Conservation (phyloP, 2,113 vertebrate genomes). For the Gymnobelideus leadbeateri region DNA sequence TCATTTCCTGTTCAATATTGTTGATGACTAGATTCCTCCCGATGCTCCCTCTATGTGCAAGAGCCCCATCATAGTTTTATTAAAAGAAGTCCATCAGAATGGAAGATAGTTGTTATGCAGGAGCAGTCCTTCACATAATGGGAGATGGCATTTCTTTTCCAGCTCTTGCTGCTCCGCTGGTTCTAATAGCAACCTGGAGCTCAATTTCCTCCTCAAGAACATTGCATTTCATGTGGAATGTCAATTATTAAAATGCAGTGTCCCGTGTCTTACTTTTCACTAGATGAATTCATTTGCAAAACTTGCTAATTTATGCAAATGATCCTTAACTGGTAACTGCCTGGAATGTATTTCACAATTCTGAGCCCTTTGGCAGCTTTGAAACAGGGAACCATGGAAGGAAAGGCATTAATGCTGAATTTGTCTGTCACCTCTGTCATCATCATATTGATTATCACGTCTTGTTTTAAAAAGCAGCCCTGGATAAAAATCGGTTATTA, state of each 20-base stretch:
- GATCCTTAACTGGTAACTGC: slow-evolving; percentile 86
- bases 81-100: slow-evolving; percentile 90
- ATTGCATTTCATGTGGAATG: slow-evolving; percentile 90
- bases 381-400: slow-evolving; percentile 59
- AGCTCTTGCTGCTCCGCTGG: slow-evolving; percentile 88
- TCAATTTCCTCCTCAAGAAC: slow-evolving; percentile 91
- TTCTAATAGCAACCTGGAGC: slow-evolving; percentile 93
- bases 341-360: slow-evolving; percentile 80
- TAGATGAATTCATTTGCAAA: slow-evolving; percentile 90
- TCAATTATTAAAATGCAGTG: slow-evolving; percentile 91
- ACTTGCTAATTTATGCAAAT: slow-evolving; percentile 91
- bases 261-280: slow-evolving; percentile 90
- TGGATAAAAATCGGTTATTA: slow-evolving; percentile 66
- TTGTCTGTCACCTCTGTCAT: slow-evolving; percentile 54
- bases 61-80: slow-evolving; percentile 84
- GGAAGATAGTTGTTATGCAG: slow-evolving; percentile 94
- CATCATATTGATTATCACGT: slow-evolving; percentile 60
- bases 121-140: slow-evolving; percentile 86
- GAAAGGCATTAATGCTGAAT: slow-evolving; percentile 40
- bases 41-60: slow-evolving; percentile 69
- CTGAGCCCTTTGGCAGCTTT: slow-evolving; percentile 65
- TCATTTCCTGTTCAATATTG: slow-evolving; percentile 89
- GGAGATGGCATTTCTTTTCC: slow-evolving; percentile 89
- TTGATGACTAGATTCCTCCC: slow-evolving; percentile 79
- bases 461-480: slow-evolving; percentile 21